Evolutionary conservation across 2,797 vertebrate species (phyloP), one percentile per base, ranked within the genome.

Genomic region (Oryzias dopingdopingensis): DNA sequence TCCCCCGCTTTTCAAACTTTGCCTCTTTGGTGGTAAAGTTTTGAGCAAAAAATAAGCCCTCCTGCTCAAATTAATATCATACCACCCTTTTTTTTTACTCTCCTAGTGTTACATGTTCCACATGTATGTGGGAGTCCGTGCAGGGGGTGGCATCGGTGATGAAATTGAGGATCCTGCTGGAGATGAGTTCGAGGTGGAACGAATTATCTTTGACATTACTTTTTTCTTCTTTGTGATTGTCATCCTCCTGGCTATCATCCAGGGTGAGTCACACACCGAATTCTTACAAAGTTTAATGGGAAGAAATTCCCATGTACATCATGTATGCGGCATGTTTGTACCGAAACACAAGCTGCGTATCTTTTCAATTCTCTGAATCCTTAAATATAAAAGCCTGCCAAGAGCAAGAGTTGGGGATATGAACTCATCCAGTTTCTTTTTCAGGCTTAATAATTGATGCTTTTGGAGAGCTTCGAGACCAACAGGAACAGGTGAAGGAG

Each of bases 171-270:
- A 93, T 63, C 91, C 91, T 0, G 91, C 90, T 0, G 90, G 92
- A 57, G 92, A 93, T 41, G 90, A 91, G 41, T 91, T 89, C 22
- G 92, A 93, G 68, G 86, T 90, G 59, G 90, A 89, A 49, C 90
- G 90, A 13, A 82, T 93, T 1, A 17, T 92, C 61, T 93, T 93
- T 26, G 91, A 93, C 78, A 92, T 93, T 77, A 92, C 91, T 0
- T 93, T 92, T 76, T 92, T 92, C 80, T 92, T 92, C 75, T 92
- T 92, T 1, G 92, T 93, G 72, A 88, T 93, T 1, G 90, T 93
- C 70, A 92, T 93, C 74, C 90, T 93, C 42, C 74, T 93, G 37
- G 91, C 92, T 62, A 93, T 93, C 78, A 93, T 93, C 59, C 92
- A 93, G 71, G 92, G 91, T 93, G 73, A 88, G 87, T 58, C 32